A percentile compares a stretch with the other conserved stretches of the same genome.
These are phyloP conservation scores for Menura novaehollandiae DNA, from an alignment of 2,113 vertebrate genomes.

Conservation along the genomic window DNA sequence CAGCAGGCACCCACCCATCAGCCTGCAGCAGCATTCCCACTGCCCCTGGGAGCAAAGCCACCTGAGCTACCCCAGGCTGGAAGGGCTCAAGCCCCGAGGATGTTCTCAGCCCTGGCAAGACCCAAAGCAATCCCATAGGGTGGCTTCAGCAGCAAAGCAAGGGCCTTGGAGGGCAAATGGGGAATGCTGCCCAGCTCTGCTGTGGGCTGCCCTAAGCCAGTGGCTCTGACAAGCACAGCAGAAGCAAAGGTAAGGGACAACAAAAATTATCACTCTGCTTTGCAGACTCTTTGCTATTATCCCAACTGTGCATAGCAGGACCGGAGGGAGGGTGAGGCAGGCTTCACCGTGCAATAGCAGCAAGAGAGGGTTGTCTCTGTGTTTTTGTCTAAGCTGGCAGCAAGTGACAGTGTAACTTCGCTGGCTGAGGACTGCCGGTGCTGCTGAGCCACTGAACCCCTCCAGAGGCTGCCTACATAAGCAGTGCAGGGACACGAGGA, in stretches of 20 bases:
- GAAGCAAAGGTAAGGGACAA: background rate
- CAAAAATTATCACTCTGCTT: background rate
- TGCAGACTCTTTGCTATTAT: background rate
- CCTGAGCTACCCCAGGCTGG: background rate
- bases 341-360: background rate
- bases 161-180: no score
- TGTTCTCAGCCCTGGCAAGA: background rate
- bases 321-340: background rate
- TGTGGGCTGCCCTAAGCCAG: background rate
- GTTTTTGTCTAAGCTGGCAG: background rate
- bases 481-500: fast-evolving
- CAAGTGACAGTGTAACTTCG: background rate
- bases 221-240: background rate
- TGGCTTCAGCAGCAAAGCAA: background rate
- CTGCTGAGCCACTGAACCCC: background rate
- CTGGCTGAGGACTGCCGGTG: background rate
- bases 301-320: background rate
- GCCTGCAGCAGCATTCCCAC: background rate
- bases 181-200: background rate
- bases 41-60: background rate
- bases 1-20: background rate
- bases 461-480: background rate
- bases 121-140: background rate
- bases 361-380: background rate
- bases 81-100: background rate